Conservation (phyloP, 2,888 invertebrate genomes). For the Patella depressa region DNA sequence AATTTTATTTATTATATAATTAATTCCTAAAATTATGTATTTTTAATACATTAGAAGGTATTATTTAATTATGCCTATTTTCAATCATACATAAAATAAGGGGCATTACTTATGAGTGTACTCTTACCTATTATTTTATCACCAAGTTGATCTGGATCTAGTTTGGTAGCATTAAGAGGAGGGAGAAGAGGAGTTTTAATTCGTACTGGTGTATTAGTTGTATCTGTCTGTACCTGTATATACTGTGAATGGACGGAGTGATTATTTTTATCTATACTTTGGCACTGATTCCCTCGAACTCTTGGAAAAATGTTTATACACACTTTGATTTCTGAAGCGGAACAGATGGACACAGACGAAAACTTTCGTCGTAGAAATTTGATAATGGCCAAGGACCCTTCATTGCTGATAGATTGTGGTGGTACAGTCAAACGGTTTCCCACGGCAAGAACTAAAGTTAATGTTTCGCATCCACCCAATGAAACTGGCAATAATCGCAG, state of each 20-base stretch:
- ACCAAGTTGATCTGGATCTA: slow-evolving; percentile 62
- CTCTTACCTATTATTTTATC: slow-evolving; percentile 67
- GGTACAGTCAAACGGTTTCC: slow-evolving; percentile 65
- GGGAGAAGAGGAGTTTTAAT: slow-evolving; percentile 69
- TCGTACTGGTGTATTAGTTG: slow-evolving; percentile 66
- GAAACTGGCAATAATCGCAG: slow-evolving; percentile 63
- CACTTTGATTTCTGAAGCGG: slow-evolving; percentile 2
- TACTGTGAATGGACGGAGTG: slow-evolving; percentile 69
- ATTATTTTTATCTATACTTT: slow-evolving; percentile 65
- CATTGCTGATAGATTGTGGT: slow-evolving; percentile 64
- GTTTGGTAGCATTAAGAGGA: slow-evolving; percentile 62
- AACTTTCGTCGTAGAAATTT: slow-evolving; percentile 53
- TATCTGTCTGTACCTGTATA: slow-evolving; percentile 69
- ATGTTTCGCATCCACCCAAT: slow-evolving; percentile 55
- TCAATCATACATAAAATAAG: background rate
- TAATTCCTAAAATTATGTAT: too few species aligned
- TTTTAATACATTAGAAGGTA: too few species aligned
- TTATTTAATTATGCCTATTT: background rate
- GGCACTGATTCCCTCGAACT: slow-evolving; percentile 65
- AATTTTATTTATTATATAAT: too few species aligned
- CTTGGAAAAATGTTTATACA: slow-evolving; percentile 54
- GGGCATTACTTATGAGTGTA: background rate
- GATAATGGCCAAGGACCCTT: slow-evolving; percentile 63
- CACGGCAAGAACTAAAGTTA: slow-evolving; percentile 60
- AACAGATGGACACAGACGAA: background rate